Evolutionary conservation across 23 tunicate species (phyloP).

Genomic region (Styela plicata): DNA sequence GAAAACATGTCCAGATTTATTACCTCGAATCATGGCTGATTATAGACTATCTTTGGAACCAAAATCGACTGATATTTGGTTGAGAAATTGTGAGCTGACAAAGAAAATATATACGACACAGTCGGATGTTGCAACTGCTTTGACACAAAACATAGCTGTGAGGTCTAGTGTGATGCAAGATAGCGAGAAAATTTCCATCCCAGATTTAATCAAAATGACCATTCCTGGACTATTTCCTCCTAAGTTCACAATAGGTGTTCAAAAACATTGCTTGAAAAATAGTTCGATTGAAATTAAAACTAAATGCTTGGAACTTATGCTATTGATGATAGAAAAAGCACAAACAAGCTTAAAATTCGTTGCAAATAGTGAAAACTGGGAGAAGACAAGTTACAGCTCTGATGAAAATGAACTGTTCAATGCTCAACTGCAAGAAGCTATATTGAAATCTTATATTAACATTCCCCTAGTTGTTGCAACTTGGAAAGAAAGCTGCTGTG

Average conservation of each 20-base stretch:
- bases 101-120: conserved; percentile 28
- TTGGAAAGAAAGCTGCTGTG: not conserved
- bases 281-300: conserved; percentile 6
- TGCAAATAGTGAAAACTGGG: conserved; percentile 25
- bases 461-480: not conserved
- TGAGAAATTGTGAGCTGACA: conserved; percentile 26
- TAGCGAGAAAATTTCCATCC: not conserved
- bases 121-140: conserved; percentile 30
- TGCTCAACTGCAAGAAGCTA: conserved; percentile 5
- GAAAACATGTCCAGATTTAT: conserved; percentile 52
- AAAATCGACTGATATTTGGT: conserved; percentile 31
- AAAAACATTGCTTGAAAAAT: conserved; percentile 30
- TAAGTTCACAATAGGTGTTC: not conserved
- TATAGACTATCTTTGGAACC: conserved; percentile 42
- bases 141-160: conserved; percentile 7
- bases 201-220: conserved; percentile 27
- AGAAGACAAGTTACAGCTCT: conserved; percentile 2
- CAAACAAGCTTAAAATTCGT: conserved; percentile 18
- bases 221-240: conserved; percentile 32
- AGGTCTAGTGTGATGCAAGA: not conserved
- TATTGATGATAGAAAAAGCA: conserved; percentile 13
- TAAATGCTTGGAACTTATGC: conserved; percentile 19
- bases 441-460: not conserved
- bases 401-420: not conserved
- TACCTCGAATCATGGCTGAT: conserved; percentile 18